phyloP scores from a whole-genome alignment of 2,888 invertebrate genomes.

The Agelastica alni region DNA sequence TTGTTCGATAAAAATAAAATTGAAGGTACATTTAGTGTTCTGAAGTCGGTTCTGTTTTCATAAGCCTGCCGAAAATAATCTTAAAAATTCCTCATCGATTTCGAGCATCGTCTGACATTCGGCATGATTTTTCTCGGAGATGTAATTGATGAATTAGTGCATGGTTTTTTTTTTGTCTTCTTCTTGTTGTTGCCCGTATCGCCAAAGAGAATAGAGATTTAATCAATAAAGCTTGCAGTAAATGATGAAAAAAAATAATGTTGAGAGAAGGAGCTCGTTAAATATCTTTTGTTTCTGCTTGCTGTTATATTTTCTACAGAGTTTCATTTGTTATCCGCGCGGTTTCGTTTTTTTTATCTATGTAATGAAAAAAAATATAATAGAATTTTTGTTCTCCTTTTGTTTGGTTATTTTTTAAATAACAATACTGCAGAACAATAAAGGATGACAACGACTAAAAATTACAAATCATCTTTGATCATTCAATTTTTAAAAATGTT shows the following conservation, averaged over 20 bases:
- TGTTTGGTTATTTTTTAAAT: too few species aligned
- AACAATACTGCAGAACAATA: too few species aligned
- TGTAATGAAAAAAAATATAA: too few species aligned
- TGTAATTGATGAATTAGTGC: constrained; percentile 27
- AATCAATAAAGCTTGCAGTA: constrained; percentile 16
- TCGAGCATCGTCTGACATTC: constrained; percentile 21
- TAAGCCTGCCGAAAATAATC: constrained; percentile 16
- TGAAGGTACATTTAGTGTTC: too few species aligned
- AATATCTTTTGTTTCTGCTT: constrained; percentile 3
- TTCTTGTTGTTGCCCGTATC: constrained; percentile 12
- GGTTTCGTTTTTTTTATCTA: background rate
- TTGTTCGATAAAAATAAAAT: too few species aligned
- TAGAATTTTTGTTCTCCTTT: background rate
- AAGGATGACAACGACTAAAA: too few species aligned
- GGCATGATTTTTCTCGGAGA: constrained; percentile 26
- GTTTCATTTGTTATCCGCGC: constrained; percentile 1
- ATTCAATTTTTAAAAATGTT: too few species aligned
- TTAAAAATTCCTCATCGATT: constrained; percentile 24
- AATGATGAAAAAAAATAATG: constrained; percentile 15
- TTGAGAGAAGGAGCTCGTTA: constrained; percentile 2
- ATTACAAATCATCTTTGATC: too few species aligned
- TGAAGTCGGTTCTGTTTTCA: constrained; percentile 8
- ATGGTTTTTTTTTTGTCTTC: constrained; percentile 12
- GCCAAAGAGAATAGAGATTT: constrained; percentile 10
- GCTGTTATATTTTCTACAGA: background rate